Evolutionary conservation across 2,888 invertebrate genomes (phyloP).

Genomic region (Drosophila anomalata): DNA sequence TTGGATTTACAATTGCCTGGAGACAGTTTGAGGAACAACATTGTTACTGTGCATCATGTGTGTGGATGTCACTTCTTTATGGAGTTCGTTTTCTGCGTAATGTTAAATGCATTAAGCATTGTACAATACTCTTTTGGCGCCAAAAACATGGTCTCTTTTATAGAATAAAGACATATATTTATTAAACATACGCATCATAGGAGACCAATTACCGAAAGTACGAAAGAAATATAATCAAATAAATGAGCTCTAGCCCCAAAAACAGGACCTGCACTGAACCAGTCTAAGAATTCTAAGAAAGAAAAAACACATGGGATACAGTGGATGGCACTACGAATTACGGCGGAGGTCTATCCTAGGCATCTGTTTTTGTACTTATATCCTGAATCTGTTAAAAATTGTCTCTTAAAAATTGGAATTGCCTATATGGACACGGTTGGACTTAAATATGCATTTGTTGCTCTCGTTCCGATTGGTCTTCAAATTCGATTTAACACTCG

Average conservation of each 20-base stretch:
- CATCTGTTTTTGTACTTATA: constrained; percentile 15
- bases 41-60: constrained; percentile 14
- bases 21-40: constrained; percentile 20
- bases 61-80: constrained; percentile 19
- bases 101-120: constrained; percentile 6
- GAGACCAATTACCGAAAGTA: not conserved
- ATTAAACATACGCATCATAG: too few species aligned
- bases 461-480: not conserved
- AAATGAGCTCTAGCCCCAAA: not conserved
- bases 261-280: too few species aligned
- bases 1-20: constrained; percentile 7
- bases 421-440: not conserved
- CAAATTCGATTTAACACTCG: too few species aligned
- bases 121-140: constrained; percentile 4
- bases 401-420: not conserved
- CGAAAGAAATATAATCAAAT: not conserved
- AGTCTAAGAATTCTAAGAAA: not conserved
- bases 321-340: not conserved
- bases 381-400: constrained; percentile 21
- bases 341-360: not conserved
- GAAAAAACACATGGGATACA: not conserved
- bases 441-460: rapidly evolving
- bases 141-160: too few species aligned
- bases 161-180: too few species aligned
- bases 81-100: constrained; percentile 16